phyloP scores from a whole-genome alignment of 1,140 invertebrate species.

The Neuroterus valhalla region DNA sequence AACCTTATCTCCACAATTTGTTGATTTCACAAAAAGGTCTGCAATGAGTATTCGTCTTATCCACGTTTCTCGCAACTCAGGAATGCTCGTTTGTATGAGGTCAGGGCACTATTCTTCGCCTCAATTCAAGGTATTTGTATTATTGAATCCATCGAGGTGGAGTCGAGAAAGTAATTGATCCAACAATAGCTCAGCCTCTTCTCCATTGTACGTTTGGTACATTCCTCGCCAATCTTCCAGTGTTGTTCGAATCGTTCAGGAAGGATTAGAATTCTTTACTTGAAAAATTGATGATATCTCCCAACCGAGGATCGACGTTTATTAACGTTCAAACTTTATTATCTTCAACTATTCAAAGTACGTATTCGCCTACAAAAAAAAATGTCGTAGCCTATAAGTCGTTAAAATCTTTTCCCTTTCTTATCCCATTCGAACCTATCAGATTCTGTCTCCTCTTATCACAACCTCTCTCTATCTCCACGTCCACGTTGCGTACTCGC shows the following conservation, averaged over 20 bases:
- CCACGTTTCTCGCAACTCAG: constrained; percentile 10
- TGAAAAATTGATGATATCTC: constrained; percentile 21
- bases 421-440: too few relatives aligned
- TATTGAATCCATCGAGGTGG: neutral
- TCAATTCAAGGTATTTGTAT: constrained; percentile 8
- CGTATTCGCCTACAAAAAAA: too few relatives aligned
- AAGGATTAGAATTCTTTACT: constrained; percentile 14
- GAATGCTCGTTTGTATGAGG: constrained; percentile 24
- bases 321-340: too few relatives aligned
- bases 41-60: neutral
- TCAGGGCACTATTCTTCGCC: constrained; percentile 3
- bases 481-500: too few relatives aligned
- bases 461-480: too few relatives aligned
- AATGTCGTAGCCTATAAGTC: too few relatives aligned
- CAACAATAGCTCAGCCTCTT: constrained; percentile 52
- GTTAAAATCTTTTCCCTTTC: too few relatives aligned
- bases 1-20: neutral
- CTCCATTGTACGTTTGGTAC: constrained; percentile 50
- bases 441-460: too few relatives aligned
- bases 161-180: constrained; percentile 46
- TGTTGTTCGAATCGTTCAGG: constrained; percentile 33
- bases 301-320: neutral
- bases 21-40: neutral
- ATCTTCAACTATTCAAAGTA: too few relatives aligned
- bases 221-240: constrained; percentile 47